Base-by-base conservation (phyloP, 2,113 vertebrate species). In the Toxostoma redivivum region DNA sequence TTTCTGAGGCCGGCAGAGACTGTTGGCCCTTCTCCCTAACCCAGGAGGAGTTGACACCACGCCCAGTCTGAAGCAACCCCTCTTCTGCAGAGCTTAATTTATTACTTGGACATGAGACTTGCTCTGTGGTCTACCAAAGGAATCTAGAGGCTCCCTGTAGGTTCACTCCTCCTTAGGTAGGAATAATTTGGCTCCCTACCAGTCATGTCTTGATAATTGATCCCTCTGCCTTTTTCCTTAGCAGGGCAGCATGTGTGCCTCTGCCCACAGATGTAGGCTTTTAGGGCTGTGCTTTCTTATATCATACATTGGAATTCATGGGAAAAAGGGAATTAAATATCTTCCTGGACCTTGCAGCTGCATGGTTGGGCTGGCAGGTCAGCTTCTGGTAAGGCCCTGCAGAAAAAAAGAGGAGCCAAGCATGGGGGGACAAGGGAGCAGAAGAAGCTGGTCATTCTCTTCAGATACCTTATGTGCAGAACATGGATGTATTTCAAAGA, bases 21-120 rank as follows among this genome's bases (percentile, higher is more conserved):
- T 81, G 30, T 67, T 95, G 94, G 79, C 95, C 70, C 8, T 85
- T 76, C 57, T 94, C 88, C 78, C 85, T 78, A 42, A 24, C 73
- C 61, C 94, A 81, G 73, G 78, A 94, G 90, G 88, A 96, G 85
- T 62, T 95, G 92, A 94, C 77, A 93, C 61, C 92, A 81, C 18
- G 12, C 85, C 94, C 92, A 71, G 85, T 81, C 81, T 90, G 92
- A 84, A 93, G 74, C 79, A 66, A 40, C 51, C 66, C 30, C 27
- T 94, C n/a, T 83, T 95, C 84, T 77, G 54, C 87, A 61, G 40
- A 22, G 62, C n/a, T 53, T 80, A 65, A 88, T 93, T 94, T 94
- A 90, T 96, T 73, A 72, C 82, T 93, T 88, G 91, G 61, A 71
- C 30, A 8, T 60, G 37, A 90, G 78, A 66, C 69, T 84, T 8